Base-by-base conservation (phyloP, 2,797 vertebrate species). In the Karalla daura region DNA sequence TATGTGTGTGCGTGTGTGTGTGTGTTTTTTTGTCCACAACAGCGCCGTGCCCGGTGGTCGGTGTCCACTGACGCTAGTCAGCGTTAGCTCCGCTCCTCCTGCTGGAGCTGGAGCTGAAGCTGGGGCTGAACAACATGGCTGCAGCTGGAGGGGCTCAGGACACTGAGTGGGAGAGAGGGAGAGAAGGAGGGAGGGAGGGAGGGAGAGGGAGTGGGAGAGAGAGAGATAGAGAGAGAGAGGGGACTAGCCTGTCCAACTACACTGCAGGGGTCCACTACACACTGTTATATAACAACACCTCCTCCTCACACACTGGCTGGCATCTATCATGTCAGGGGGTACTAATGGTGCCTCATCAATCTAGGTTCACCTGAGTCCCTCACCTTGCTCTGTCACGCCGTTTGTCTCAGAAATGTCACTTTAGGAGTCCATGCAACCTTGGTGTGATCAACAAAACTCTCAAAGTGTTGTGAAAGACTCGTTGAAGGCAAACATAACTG, bases 61-160 rank as follows among this genome's bases (percentile, higher is more conserved):
- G 67, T 50, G 85, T 88, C 87, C 88, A 84, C 87, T 90, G 87
- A 87, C 80, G 83, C 67, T 84, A 78, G 59, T 44, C 81, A 84
- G 87, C 80, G 9, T 49, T 33, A 63, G 64, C 21, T 76, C 75
- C 28, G 68, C 45, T 23, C 65, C 63, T 50, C 65, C 52, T 55
- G 74, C 65, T 60, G 76, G 76, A 80, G 78, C 52, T 49, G 7
- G 74, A 52, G 73, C 52, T 68, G n/a, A n/a, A n/a, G n/a, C n/a
- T n/a, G n/a, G n/a, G n/a, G n/a, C n/a, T 66, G 68, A 78, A 80
- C 89, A 92, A 90, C 84, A 92, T 91, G 90, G 91, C 91, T 85
- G 90, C 86, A 92, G 82, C 85, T 85, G 83, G 64, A 43, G 61
- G 80, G 44, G 56, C 63, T 56, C 62, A n/a, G n/a, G n/a, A n/a